These are phyloP conservation scores for Drosophila kuntzei DNA, from an alignment of 2,888 invertebrate genomes.

Conservation along the genomic window DNA sequence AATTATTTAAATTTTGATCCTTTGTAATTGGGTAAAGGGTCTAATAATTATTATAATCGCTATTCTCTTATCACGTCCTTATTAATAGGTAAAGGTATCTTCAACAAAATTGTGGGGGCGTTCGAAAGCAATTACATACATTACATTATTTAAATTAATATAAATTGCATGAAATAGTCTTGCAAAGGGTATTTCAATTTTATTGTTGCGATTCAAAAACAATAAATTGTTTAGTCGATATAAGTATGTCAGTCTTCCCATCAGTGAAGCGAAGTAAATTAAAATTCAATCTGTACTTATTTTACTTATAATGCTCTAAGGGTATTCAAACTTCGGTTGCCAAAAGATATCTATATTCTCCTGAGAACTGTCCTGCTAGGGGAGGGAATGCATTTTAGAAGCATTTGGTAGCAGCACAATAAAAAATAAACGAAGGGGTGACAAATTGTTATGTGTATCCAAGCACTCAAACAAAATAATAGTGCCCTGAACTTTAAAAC, in stretches of 20 bases:
- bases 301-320: background rate
- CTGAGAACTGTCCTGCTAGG: background rate
- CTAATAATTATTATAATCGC: slow-evolving; percentile 1
- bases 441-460: slow-evolving; percentile 7
- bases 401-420: background rate
- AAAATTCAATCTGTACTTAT: background rate
- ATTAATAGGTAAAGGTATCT: background rate
- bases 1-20: background rate
- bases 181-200: background rate
- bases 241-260: background rate
- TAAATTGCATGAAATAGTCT: background rate
- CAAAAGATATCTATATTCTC: background rate
- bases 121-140: background rate
- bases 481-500: slow-evolving; percentile 4
- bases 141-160: background rate
- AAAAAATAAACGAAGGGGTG: slow-evolving; percentile 20
- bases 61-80: background rate
- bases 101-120: background rate
- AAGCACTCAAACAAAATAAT: slow-evolving; percentile 20
- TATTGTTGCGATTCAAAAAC: background rate
- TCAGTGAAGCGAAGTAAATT: background rate
- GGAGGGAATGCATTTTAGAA: slow-evolving; percentile 6
- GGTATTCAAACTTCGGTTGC: background rate
- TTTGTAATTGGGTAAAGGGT: background rate
- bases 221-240: background rate